Evolutionary conservation across 2,113 vertebrate genomes (phyloP).

Genomic region (Austrofundulus limnaeus): DNA sequence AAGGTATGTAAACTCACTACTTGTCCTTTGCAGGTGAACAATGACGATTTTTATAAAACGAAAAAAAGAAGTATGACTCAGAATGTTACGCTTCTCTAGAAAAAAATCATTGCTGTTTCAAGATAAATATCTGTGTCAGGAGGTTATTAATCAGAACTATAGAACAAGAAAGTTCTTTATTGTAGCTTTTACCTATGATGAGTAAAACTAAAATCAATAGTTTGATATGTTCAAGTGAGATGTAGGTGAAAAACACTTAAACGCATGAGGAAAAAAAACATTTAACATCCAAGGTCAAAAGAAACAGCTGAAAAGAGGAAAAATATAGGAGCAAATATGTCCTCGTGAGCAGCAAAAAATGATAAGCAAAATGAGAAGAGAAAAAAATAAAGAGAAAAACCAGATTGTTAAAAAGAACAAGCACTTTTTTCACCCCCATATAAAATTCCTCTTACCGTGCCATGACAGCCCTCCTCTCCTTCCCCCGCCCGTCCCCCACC

Average conservation of each 20-base stretch:
- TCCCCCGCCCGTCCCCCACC: slow-evolving; percentile 19
- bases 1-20: slow-evolving; percentile 6
- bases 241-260: slow-evolving; percentile 5
- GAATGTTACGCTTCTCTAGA: neutral
- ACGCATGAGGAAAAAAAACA: neutral
- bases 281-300: slow-evolving; percentile 23
- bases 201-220: slow-evolving; percentile 28
- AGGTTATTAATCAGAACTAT: slow-evolving; percentile 29
- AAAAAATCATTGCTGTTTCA: slow-evolving; percentile 7
- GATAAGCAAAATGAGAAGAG: slow-evolving; percentile 9
- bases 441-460: slow-evolving; percentile 21
- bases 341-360: neutral
- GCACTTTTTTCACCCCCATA: slow-evolving; percentile 35
- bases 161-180: slow-evolving; percentile 11
- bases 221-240: slow-evolving; percentile 34
- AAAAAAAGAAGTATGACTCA: neutral
- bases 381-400: neutral
- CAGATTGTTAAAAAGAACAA: slow-evolving; percentile 20
- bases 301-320: slow-evolving; percentile 21
- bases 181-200: slow-evolving; percentile 19
- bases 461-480: neutral
- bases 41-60: neutral
- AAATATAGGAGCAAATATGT: neutral
- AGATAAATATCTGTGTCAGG: too few relatives aligned
- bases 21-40: slow-evolving; percentile 9